Evolutionary conservation across 92 coral and sea anemone genomes (phyloP).

Genomic region (Muricea muricata): DNA sequence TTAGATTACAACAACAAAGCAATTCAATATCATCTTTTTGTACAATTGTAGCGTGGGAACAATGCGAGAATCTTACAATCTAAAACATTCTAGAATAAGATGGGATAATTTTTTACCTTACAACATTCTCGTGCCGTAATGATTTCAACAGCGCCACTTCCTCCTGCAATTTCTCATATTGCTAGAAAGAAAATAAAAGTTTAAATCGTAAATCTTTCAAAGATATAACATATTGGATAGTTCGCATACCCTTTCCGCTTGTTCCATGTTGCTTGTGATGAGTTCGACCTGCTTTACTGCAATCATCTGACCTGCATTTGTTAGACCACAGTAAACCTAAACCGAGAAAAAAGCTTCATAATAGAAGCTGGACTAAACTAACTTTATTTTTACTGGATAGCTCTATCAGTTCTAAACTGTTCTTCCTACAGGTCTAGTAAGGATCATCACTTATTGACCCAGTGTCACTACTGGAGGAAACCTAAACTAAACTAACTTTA

Average conservation of each 20-base stretch:
- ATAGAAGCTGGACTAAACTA: background rate
- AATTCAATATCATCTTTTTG: background rate
- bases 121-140: conserved; percentile 85
- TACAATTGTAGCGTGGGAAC: background rate
- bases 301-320: conserved; percentile 89
- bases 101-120: conserved; percentile 64
- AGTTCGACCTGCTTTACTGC: conserved; percentile 98
- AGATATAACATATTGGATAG: background rate
- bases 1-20: too few relatives aligned
- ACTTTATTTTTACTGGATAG: too few relatives aligned
- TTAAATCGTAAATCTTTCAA: too few relatives aligned
- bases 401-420: background rate
- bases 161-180: conserved; percentile 95
- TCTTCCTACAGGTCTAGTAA: background rate
- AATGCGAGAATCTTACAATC: background rate
- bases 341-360: too few relatives aligned
- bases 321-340: conserved; percentile 89
- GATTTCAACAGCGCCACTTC: conserved; percentile 92
- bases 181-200: conserved; percentile 70
- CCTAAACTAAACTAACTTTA: too few relatives aligned
- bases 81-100: background rate
- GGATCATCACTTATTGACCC: too few relatives aligned
- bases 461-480: too few relatives aligned
- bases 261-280: conserved; percentile 71
- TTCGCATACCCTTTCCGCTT: conserved; percentile 76